Evolutionary conservation across 2,888 invertebrate genomes (phyloP), one percentile per base, ranked within the genome.

Genomic region (Mesorhabditis belari): DNA sequence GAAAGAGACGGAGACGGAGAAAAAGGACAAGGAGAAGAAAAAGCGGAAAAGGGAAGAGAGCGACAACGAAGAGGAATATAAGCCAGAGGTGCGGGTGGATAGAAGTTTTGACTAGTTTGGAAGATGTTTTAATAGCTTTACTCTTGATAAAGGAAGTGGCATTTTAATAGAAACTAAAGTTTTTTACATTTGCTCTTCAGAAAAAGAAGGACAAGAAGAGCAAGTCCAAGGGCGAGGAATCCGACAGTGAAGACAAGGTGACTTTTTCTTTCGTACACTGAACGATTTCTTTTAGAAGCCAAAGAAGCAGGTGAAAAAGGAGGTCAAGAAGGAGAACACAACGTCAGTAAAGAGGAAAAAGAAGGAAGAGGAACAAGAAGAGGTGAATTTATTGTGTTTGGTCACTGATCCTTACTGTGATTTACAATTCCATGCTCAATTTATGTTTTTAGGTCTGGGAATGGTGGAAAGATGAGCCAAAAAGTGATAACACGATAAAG

Each of bases 401-500:
- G n/a, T n/a, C n/a, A n/a, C n/a, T n/a, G n/a, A n/a, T n/a, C n/a
- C n/a, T n/a, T n/a, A n/a, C n/a, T n/a, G n/a, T n/a, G n/a, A n/a
- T n/a, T n/a, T n/a, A n/a, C n/a, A n/a, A n/a, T n/a, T n/a, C n/a
- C n/a, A n/a, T n/a, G n/a, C n/a, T n/a, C n/a, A n/a, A n/a, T n/a
- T n/a, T n/a, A n/a, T n/a, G n/a, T n/a, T n/a, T n/a, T n/a, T n/a
- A 81, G 26, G 81, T 83, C 25, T 84, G 83, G 83, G 81, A 81
- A 68, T 84, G 95, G 82, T 96, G 96, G 91, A 93, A 94, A 85
- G 95, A 98, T 85, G 90, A 92, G 79, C n/a, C n/a, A n/a, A 92
- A 92, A 82, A 88, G 12, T 17, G 44, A 35, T n/a, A n/a, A 35
- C n/a, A 17, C 44, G 44, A 35, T 35, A 9, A 51, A 51, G 52